These are phyloP conservation scores for Xylocampa areola DNA, from an alignment of 2,888 invertebrate species.

Conservation along the genomic window DNA sequence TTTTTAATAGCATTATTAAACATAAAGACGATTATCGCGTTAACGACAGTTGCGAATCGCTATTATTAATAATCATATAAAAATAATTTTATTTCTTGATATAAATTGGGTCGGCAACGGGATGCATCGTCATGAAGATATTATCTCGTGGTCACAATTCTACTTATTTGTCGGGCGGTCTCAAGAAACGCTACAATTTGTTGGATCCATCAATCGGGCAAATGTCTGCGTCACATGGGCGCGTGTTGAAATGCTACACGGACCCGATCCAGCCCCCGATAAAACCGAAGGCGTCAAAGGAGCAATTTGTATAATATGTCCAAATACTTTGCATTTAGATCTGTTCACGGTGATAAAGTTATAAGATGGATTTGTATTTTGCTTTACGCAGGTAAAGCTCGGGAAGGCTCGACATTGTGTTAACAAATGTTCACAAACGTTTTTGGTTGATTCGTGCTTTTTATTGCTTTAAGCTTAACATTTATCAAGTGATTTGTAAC, in stretches of 20 bases:
- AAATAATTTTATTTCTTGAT: conserved; percentile 49
- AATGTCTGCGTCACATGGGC: conserved; percentile 47
- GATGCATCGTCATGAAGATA: conserved; percentile 59
- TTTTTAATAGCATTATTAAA: conserved; percentile 49
- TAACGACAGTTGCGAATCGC: conserved; percentile 31
- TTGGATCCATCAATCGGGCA: conserved; percentile 69
- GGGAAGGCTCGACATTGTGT: conserved; percentile 48
- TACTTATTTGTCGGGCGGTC: conserved; percentile 66
- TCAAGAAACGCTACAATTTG: conserved; percentile 56
- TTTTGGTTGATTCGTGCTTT: conserved; percentile 44
- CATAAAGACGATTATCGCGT: conserved; percentile 37
- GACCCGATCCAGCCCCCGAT: conserved; percentile 74
- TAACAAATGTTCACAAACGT: conserved; percentile 52
- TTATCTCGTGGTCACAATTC: conserved; percentile 61
- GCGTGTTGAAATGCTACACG: conserved; percentile 72
- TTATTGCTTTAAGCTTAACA: conserved; percentile 50
- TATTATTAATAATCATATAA: conserved; percentile 32
- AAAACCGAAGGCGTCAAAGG: conserved; percentile 77
- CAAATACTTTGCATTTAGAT: conserved; percentile 78
- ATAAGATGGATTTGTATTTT: conserved; percentile 65
- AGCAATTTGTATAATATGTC: conserved; percentile 81
- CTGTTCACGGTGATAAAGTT: conserved; percentile 68
- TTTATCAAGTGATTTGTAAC: conserved; percentile 58
- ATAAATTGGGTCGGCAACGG: conserved; percentile 46
- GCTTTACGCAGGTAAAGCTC: conserved; percentile 36